Evolutionary conservation across 2,888 invertebrate species (phyloP).

Genomic region (Apotomis turbidana): DNA sequence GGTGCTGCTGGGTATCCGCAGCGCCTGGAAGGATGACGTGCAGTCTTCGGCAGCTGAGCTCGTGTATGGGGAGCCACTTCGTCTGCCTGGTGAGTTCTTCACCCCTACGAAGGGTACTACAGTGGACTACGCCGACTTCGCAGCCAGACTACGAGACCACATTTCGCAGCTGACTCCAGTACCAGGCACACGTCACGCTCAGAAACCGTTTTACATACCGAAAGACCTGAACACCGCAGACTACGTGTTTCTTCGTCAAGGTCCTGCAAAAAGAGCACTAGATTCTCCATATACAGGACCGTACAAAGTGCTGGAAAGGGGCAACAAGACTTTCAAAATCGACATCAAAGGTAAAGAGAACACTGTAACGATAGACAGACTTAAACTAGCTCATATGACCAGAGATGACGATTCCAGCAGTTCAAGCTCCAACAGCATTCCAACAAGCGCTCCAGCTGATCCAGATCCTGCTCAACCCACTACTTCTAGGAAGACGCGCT

Average conservation of each 20-base stretch:
- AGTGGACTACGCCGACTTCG: no score
- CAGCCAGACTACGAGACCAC: no score
- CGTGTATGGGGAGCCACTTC: no score
- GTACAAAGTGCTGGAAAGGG: neutral
- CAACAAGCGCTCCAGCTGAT: neutral
- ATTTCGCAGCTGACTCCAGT: no score
- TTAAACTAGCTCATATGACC: neutral
- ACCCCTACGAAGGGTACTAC: no score
- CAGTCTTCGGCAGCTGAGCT: no score
- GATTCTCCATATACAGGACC: neutral
- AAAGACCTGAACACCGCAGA: no score
- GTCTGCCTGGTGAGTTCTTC: no score
- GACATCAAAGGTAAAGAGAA: neutral
- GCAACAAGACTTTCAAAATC: neutral
- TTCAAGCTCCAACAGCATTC: neutral
- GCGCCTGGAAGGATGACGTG: no score
- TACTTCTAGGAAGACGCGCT: neutral
- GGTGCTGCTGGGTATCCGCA: neutral
- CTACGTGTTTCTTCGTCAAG: neutral
- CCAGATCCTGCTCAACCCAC: neutral
- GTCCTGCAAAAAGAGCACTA: neutral
- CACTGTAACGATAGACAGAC: neutral
- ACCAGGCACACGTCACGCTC: no score
- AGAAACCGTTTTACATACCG: no score
- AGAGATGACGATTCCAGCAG: neutral